A percentile compares a stretch with the other conserved stretches of the same genome.
These are phyloP conservation scores for Apoda limacodes DNA, from an alignment of 2,888 invertebrate species.

Conservation along the genomic window DNA sequence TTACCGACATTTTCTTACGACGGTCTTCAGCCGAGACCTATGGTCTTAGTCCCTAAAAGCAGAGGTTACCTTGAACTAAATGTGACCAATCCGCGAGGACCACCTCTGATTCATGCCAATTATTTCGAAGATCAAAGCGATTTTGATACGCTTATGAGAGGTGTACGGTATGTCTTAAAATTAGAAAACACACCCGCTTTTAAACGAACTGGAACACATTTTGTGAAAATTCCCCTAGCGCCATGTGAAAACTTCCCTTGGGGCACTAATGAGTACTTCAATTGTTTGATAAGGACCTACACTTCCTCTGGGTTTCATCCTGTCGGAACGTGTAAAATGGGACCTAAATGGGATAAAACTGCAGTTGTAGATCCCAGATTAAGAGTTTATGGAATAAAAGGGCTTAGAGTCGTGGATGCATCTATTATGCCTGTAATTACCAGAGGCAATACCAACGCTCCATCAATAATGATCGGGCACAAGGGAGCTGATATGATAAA, in stretches of 20 bases:
- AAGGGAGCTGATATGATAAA: conserved; percentile 89
- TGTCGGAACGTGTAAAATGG: conserved; percentile 62
- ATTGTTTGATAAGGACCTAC: conserved; percentile 71
- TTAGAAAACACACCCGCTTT: conserved; percentile 70
- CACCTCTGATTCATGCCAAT: conserved; percentile 71
- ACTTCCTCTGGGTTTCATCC: conserved; percentile 60
- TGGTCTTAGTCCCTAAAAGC: no score
- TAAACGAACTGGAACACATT: conserved; percentile 60
- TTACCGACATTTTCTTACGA: no score
- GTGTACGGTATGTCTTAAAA: conserved; percentile 66
- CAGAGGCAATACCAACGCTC: conserved; percentile 85
- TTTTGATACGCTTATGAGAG: conserved; percentile 65
- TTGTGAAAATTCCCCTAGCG: conserved; percentile 62
- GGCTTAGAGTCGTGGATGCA: conserved; percentile 78
- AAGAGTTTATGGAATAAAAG: conserved; percentile 70
- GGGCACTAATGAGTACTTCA: conserved; percentile 73
- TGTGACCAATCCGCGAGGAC: no score
- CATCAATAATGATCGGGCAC: conserved; percentile 88
- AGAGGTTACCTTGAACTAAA: no score
- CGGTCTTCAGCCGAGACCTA: no score
- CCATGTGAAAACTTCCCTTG: conserved; percentile 70
- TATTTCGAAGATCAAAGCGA: conserved; percentile 72
- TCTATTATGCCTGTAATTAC: conserved; percentile 84
- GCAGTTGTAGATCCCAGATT: conserved; percentile 78
- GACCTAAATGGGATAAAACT: conserved; percentile 53